These are phyloP conservation scores for Thripadectes ignobilis DNA, from an alignment of 2,797 vertebrate genomes.

Conservation along the genomic window DNA sequence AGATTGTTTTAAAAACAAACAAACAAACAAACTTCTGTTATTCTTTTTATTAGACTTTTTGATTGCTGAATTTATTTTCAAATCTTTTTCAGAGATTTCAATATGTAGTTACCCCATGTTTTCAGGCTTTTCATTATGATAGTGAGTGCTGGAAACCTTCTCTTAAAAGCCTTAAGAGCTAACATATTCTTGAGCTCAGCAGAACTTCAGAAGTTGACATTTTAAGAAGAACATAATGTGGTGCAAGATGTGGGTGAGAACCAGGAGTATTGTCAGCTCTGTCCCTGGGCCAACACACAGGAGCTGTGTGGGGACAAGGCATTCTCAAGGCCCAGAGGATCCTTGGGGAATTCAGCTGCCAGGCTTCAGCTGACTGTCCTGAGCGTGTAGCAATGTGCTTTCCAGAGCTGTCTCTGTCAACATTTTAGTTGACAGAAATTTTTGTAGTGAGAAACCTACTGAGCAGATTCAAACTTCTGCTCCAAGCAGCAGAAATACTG, in stretches of 20 bases:
- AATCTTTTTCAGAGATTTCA: neutral
- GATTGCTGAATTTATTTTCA: neutral
- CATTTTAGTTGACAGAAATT: neutral
- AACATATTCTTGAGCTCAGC: neutral
- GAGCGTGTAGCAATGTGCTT: neutral
- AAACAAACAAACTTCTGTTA: neutral
- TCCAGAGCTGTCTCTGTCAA: neutral
- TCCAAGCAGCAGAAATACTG: neutral
- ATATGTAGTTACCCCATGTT: neutral
- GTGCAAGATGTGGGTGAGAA: neutral
- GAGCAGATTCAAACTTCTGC: neutral
- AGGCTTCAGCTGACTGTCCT: neutral
- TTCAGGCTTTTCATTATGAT: neutral
- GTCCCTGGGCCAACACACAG: neutral
- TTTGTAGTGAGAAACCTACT: neutral
- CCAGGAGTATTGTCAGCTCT: neutral
- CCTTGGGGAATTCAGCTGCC: neutral
- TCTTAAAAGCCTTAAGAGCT: neutral
- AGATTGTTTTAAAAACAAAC: neutral
- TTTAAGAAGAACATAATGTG: neutral
- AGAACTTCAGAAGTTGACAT: neutral
- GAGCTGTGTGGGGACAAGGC: neutral
- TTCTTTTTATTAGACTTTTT: neutral
- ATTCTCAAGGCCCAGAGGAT: neutral
- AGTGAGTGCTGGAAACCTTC: neutral